Percentiles rank a stretch among this genome's conserved stretches.
Evolutionary conservation across 1,140 invertebrate species (phyloP).

Genomic region (Nomia melanderi): DNA sequence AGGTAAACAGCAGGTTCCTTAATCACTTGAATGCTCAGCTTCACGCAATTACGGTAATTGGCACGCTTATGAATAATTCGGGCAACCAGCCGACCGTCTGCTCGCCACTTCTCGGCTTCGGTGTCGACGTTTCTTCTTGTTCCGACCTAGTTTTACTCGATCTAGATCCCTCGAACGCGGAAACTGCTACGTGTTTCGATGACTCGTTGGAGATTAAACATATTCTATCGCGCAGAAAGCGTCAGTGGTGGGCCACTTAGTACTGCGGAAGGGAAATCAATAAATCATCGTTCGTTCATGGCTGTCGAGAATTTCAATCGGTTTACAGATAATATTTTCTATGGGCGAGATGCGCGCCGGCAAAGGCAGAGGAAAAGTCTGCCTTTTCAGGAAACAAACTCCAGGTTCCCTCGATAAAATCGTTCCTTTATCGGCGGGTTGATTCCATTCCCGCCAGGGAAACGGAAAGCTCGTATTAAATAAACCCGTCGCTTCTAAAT

Average conservation of each 20-base stretch:
- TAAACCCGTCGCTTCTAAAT: neutral
- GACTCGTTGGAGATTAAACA: neutral
- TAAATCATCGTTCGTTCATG: neutral
- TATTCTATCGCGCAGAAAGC: neutral
- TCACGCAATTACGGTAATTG: constrained; percentile 39
- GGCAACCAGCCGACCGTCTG: neutral
- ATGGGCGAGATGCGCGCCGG: neutral
- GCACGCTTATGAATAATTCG: constrained; percentile 41
- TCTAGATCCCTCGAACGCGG: neutral
- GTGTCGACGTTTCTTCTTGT: neutral
- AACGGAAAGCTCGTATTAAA: neutral
- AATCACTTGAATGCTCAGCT: constrained; percentile 20
- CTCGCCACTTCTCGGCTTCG: no score
- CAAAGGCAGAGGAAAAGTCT: neutral
- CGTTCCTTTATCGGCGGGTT: neutral
- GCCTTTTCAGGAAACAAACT: neutral
- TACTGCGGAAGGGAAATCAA: neutral
- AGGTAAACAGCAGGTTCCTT: constrained; percentile 6
- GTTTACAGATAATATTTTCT: neutral
- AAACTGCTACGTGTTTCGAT: neutral
- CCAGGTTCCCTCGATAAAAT: constrained; percentile 1
- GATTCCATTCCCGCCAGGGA: neutral
- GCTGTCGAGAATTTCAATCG: neutral
- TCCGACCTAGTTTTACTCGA: neutral
- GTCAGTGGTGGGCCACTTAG: neutral